phyloP scores from a whole-genome alignment of 2,797 vertebrate genomes.

The Somateria mollissima region DNA sequence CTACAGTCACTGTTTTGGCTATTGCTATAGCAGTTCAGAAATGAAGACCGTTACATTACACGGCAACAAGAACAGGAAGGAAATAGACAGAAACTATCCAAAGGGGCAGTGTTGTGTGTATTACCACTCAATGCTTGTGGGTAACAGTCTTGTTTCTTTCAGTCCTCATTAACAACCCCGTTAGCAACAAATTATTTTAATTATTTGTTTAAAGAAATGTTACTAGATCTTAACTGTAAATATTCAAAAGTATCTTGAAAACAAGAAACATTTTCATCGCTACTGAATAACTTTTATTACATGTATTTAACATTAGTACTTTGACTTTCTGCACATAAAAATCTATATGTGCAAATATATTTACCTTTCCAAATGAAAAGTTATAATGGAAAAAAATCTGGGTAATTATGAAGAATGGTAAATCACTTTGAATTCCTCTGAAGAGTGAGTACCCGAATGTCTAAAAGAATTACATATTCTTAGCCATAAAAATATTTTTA shows the following conservation, averaged over 20 bases:
- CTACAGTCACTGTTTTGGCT: rapidly evolving
- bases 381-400: background rate
- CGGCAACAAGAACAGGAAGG: background rate
- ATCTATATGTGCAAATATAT: background rate
- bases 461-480: background rate
- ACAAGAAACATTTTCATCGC: background rate
- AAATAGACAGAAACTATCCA: background rate
- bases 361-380: background rate
- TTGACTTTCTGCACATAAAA: background rate
- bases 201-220: background rate
- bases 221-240: background rate
- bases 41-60: background rate
- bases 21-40: background rate
- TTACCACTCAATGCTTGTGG: background rate
- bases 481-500: background rate
- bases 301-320: background rate
- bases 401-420: background rate
- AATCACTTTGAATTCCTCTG: background rate
- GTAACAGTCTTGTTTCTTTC: background rate
- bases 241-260: background rate
- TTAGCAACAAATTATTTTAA: background rate
- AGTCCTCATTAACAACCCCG: background rate
- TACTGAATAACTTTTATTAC: background rate
- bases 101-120: background rate
- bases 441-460: background rate